These are phyloP conservation scores for Noctua janthina DNA, from an alignment of 2,888 invertebrate genomes.

Conservation along the genomic window DNA sequence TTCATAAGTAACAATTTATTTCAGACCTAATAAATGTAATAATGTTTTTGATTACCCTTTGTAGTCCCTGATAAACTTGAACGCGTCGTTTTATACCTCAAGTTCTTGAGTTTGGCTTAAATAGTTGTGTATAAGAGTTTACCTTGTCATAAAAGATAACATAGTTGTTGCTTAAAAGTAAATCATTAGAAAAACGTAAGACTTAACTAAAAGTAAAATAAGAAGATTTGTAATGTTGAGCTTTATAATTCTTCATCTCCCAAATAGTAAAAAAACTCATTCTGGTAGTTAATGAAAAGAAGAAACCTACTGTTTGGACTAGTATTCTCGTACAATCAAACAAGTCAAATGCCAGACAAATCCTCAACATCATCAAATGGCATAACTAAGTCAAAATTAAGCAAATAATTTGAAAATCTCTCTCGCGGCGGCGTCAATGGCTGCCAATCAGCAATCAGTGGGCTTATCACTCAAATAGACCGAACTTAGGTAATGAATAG, in stretches of 20 bases:
- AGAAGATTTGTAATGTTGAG: too few relatives aligned
- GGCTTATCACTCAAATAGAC: conserved; percentile 26
- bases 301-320: not conserved
- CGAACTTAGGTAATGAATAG: conserved; percentile 57
- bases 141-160: too few relatives aligned
- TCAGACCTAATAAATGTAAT: not conserved
- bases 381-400: not conserved
- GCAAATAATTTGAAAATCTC: conserved; percentile 26
- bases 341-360: not conserved
- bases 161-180: too few relatives aligned
- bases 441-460: conserved; percentile 32
- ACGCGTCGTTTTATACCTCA: not conserved
- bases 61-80: not conserved
- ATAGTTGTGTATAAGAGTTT: too few relatives aligned
- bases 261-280: not conserved
- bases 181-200: not conserved
- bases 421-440: conserved; percentile 7
- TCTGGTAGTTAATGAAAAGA: not conserved
- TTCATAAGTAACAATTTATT: not conserved
- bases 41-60: not conserved
- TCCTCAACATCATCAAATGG: not conserved
- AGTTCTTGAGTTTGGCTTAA: not conserved
- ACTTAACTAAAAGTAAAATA: not conserved
- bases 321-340: not conserved
- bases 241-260: not conserved